These are phyloP conservation scores for Tragelaphus oryx DNA, from an alignment of 2,797 vertebrate species.

Conservation along the genomic window DNA sequence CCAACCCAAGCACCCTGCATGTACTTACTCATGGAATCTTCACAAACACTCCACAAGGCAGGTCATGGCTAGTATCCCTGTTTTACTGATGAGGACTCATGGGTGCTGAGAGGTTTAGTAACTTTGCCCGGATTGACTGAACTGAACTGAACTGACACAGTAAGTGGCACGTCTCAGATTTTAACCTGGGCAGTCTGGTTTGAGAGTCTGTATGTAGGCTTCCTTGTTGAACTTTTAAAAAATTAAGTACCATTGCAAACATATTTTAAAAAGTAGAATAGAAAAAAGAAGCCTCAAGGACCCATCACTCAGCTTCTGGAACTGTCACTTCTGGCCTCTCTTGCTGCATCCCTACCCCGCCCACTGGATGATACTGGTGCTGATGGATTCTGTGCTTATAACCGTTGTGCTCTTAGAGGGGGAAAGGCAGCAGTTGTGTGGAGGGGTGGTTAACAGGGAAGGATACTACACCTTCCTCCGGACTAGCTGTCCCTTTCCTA, in stretches of 20 bases:
- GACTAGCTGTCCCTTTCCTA: neutral
- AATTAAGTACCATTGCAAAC: neutral
- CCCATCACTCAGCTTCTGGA: neutral
- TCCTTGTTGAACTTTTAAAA: neutral
- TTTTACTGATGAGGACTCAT: neutral
- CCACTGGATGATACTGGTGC: neutral
- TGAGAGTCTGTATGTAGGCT: neutral
- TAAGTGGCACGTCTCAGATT: neutral
- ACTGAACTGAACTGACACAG: neutral
- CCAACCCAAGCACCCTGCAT: neutral
- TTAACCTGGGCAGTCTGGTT: neutral
- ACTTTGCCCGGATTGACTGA: neutral
- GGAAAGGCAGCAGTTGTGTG: neutral
- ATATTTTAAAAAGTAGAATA: neutral
- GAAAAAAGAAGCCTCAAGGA: neutral
- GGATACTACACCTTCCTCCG: too few relatives aligned
- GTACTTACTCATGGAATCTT: neutral
- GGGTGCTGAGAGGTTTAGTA: neutral
- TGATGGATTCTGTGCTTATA: neutral
- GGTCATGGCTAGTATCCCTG: neutral
- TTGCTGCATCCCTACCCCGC: too few relatives aligned
- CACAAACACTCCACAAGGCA: neutral
- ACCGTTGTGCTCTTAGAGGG: neutral
- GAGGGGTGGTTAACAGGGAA: accelerated
- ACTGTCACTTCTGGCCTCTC: neutral